phyloP scores from a whole-genome alignment of 2,113 vertebrate genomes.

The Polyodon spathula region DNA sequence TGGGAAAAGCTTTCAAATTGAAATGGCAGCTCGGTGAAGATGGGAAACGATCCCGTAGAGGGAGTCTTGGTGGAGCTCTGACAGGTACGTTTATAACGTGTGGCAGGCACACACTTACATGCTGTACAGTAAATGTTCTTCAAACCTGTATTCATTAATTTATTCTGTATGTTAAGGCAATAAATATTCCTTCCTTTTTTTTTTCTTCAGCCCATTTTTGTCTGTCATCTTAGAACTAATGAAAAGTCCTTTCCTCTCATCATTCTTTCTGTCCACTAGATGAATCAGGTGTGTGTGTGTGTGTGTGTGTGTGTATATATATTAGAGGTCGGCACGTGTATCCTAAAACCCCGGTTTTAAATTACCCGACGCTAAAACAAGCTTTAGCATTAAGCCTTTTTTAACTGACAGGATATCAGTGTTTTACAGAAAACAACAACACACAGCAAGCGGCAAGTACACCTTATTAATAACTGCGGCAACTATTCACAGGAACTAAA shows the following conservation, averaged over 20 bases:
- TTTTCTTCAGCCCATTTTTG: background rate
- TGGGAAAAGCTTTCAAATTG: slow-evolving; percentile 61
- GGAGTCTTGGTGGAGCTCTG: slow-evolving; percentile 85
- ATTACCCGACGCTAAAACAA: too few relatives aligned
- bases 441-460: too few relatives aligned
- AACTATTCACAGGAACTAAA: too few relatives aligned
- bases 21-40: slow-evolving; percentile 79
- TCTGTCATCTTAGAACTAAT: background rate
- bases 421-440: too few relatives aligned
- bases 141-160: background rate
- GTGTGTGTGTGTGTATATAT: background rate
- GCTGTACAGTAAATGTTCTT: background rate
- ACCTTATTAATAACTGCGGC: too few relatives aligned
- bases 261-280: background rate
- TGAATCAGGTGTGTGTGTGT: background rate
- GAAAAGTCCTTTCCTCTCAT: background rate
- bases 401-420: too few relatives aligned
- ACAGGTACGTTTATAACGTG: slow-evolving; percentile 50
- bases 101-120: background rate
- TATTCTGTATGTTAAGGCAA: background rate
- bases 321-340: too few relatives aligned
- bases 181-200: background rate
- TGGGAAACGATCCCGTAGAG: slow-evolving; percentile 68
- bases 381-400: too few relatives aligned
- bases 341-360: too few relatives aligned